These are phyloP conservation scores for Macrosiphum euphorbiae DNA, from an alignment of 2,888 invertebrate genomes.

Conservation along the genomic window DNA sequence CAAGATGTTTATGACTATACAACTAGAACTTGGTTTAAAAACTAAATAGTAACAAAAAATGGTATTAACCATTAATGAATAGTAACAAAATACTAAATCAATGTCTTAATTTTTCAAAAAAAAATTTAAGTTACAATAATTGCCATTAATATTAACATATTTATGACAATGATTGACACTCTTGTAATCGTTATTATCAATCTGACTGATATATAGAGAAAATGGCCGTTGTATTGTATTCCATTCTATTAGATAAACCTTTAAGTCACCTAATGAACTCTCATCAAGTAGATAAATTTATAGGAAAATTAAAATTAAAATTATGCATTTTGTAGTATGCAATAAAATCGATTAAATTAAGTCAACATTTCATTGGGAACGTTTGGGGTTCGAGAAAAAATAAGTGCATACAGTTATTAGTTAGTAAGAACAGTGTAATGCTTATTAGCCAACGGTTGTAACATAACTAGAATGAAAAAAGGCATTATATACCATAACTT, in stretches of 20 bases:
- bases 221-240: background rate
- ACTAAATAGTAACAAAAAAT: background rate
- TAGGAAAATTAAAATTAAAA: background rate
- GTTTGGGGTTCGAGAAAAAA: background rate
- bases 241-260: background rate
- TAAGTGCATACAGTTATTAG: background rate
- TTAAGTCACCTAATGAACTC: background rate
- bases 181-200: background rate
- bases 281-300: background rate
- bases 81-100: background rate
- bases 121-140: background rate
- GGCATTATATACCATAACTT: background rate
- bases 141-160: background rate
- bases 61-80: too few species aligned
- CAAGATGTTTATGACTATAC: background rate
- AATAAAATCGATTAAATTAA: background rate
- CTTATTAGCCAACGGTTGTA: background rate
- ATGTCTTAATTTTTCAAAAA: background rate
- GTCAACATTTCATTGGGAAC: background rate
- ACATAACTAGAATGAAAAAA: background rate
- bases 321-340: background rate
- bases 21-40: background rate
- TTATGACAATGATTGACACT: background rate
- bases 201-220: background rate
- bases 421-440: background rate